phyloP scores from a whole-genome alignment of 2,113 vertebrate genomes.

The Poeciliopsis prolifica region DNA sequence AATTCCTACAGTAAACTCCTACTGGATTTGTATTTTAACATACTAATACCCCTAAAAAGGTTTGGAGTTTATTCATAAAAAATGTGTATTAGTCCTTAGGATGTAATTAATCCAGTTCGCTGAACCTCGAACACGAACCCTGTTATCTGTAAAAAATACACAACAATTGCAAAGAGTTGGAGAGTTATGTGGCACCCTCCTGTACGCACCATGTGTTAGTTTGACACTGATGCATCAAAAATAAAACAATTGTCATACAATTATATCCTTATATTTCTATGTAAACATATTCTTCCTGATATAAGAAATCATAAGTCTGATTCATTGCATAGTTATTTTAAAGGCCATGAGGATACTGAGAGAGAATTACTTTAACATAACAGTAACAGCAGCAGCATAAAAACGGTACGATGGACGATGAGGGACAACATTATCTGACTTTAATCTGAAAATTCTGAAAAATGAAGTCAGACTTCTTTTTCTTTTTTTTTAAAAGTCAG shows the following conservation, averaged over 20 bases:
- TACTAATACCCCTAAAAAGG: background rate
- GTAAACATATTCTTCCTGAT: background rate
- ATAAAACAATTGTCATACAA: background rate
- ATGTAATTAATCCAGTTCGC: slow-evolving; percentile 13
- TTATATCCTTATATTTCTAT: background rate
- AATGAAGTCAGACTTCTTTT: no score
- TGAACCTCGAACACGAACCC: slow-evolving; percentile 11
- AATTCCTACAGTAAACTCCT: background rate
- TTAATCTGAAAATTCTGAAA: no score
- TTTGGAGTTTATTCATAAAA: background rate
- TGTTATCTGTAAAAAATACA: slow-evolving; percentile 10
- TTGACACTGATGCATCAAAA: slow-evolving; percentile 41
- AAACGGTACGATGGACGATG: no score
- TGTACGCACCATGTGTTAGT: slow-evolving; percentile 44
- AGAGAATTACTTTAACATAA: no score
- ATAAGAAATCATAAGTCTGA: background rate
- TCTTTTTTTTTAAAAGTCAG: no score
- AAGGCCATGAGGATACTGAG: no score
- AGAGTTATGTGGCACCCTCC: slow-evolving; percentile 7
- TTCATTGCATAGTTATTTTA: background rate
- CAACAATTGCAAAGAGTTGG: background rate
- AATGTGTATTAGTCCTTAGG: background rate
- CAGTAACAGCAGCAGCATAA: no score
- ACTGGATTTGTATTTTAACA: background rate
- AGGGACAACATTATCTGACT: no score